Conservation (phyloP, 2,113 vertebrate species). For the Carassius auratus region DNA sequence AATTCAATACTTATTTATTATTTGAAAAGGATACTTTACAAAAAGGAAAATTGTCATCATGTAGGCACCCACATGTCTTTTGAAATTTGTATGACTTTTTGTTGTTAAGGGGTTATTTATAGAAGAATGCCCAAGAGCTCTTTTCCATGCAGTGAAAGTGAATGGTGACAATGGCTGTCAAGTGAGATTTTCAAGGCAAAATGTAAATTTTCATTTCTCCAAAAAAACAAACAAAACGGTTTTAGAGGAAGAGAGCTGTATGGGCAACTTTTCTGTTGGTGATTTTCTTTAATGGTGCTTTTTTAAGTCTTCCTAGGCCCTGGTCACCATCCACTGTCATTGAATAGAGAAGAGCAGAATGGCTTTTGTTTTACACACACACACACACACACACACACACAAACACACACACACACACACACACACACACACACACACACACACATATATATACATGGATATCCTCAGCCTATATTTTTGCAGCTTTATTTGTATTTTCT, state of each 20-base stretch:
- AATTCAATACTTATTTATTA: no score
- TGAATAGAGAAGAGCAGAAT: not conserved
- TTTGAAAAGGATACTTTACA: not conserved
- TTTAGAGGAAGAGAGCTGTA: not conserved
- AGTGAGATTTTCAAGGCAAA: no score
- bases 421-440: no score
- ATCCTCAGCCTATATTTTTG: not conserved
- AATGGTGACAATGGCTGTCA: not conserved
- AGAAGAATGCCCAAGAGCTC: not conserved
- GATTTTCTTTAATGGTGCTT: not conserved
- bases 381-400: no score
- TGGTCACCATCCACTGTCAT: not conserved
- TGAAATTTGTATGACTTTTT: not conserved
- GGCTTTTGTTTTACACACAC: no score
- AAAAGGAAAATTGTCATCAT: not conserved
- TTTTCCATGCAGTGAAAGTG: not conserved
- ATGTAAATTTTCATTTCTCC: not conserved
- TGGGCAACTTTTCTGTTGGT: not conserved
- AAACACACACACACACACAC: no score
- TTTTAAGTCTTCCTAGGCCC: no score
- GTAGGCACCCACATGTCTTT: not conserved
- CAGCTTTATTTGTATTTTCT: not conserved
- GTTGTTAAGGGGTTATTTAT: not conserved
- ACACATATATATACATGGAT: not conserved
- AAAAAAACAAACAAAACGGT: not conserved